These are phyloP conservation scores for Gobio gobio DNA, from an alignment of 2,113 vertebrate species.

Conservation along the genomic window DNA sequence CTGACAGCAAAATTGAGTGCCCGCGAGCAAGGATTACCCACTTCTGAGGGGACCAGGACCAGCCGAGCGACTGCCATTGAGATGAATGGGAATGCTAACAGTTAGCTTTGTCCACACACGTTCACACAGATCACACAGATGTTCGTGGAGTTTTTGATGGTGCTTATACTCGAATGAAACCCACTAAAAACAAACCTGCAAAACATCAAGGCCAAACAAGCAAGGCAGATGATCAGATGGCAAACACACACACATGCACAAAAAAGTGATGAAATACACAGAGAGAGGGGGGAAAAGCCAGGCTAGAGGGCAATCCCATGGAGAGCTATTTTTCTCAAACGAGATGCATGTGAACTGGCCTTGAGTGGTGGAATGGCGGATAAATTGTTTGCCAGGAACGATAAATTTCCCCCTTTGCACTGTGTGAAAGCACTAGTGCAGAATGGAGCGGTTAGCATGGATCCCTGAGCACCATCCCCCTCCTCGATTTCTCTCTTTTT, in stretches of 20 bases:
- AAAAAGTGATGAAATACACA: neutral
- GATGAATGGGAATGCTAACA: neutral
- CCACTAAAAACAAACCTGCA: slow-evolving; percentile 4
- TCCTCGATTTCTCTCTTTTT: slow-evolving; percentile 33
- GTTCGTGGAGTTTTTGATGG: neutral
- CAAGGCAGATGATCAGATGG: slow-evolving; percentile 34
- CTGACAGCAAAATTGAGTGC: neutral
- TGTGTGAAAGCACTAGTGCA: slow-evolving; percentile 34
- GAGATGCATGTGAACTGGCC: slow-evolving; percentile 56
- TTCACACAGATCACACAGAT: slow-evolving; percentile 17
- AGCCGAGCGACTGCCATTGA: neutral
- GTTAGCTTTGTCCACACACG: neutral
- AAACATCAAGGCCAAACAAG: slow-evolving; percentile 43
- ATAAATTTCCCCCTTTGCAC: slow-evolving; percentile 48
- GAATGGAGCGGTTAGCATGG: slow-evolving; percentile 49
- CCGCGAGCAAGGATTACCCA: neutral
- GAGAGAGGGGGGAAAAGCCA: neutral
- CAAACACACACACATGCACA: neutral
- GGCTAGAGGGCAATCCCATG: slow-evolving; percentile 36
- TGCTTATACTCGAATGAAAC: slow-evolving; percentile 1
- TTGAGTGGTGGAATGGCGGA: slow-evolving; percentile 52
- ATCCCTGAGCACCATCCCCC: slow-evolving; percentile 37
- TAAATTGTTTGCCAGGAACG: slow-evolving; percentile 56
- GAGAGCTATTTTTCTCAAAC: slow-evolving; percentile 51
- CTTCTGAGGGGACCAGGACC: neutral